A percentile compares a stretch with the other conserved stretches of the same genome.
phyloP scores from a whole-genome alignment of 2,113 vertebrate genomes.

The Ctenomys sociabilis region DNA sequence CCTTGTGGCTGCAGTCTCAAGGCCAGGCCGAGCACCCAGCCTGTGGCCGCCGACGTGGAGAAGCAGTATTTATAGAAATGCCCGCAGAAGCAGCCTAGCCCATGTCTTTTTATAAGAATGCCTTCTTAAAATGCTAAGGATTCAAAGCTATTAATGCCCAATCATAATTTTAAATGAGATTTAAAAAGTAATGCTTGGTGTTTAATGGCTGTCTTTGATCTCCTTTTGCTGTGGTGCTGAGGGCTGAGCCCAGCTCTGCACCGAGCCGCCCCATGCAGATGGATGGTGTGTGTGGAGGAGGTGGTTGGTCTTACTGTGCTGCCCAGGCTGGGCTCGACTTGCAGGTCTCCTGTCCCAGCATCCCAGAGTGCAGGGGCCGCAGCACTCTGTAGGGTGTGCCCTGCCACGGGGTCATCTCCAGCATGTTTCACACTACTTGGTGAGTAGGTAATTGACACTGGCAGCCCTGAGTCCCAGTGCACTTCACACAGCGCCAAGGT shows the following conservation, averaged over 20 bases:
- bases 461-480: neutral
- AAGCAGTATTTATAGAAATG: constrained; percentile 29
- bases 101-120: neutral
- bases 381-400: neutral
- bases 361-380: neutral
- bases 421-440: neutral
- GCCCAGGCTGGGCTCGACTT: neutral
- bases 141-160: constrained; percentile 30
- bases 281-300: too few relatives aligned
- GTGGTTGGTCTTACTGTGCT: neutral
- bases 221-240: neutral
- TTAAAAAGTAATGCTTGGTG: neutral
- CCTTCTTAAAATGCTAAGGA: neutral
- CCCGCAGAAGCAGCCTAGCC: neutral
- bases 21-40: neutral
- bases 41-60: neutral
- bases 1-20: neutral
- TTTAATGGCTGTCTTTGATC: neutral
- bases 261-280: neutral
- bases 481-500: neutral
- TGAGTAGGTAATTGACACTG: neutral
- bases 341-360: neutral
- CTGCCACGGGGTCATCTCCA: neutral
- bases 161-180: constrained; percentile 19
- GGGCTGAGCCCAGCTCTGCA: neutral